Percentiles rank a stretch among this genome's conserved stretches.
These are phyloP conservation scores for Tenrec ecaudatus DNA, from an alignment of 2,113 vertebrate species.

Conservation along the genomic window DNA sequence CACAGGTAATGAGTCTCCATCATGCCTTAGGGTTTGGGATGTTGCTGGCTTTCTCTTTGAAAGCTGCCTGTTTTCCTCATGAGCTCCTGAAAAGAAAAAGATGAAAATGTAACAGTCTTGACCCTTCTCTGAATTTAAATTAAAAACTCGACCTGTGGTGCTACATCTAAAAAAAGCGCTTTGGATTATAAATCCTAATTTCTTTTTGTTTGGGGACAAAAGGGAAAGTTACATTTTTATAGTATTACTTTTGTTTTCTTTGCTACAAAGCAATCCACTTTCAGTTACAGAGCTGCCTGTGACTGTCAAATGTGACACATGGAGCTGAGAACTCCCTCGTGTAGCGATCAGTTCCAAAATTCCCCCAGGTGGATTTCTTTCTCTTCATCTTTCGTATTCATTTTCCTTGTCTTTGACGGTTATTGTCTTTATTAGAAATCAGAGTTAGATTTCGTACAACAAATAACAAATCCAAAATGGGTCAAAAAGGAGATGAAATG, in stretches of 20 bases:
- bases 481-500: no score
- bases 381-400: not conserved
- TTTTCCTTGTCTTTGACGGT: not conserved
- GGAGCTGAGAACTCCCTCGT: not conserved
- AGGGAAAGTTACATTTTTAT: conserved; percentile 49
- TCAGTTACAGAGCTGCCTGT: not conserved
- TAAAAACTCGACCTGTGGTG: conserved; percentile 54
- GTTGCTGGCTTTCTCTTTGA: not conserved
- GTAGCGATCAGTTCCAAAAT: not conserved
- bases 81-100: conserved; percentile 64
- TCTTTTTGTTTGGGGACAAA: conserved; percentile 58
- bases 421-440: conserved; percentile 15
- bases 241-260: conserved; percentile 51
- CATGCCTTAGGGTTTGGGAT: not conserved
- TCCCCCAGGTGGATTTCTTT: not conserved
- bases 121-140: conserved; percentile 65
- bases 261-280: conserved; percentile 37
- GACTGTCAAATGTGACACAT: conserved; percentile 24
- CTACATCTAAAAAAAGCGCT: conserved; percentile 50
- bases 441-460: not conserved
- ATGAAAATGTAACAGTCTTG: conserved; percentile 59
- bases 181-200: conserved; percentile 31
- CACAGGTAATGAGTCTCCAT: conserved; percentile 2
- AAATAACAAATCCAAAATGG: not conserved
- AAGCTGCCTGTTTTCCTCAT: conserved; percentile 19